Conservation (phyloP, 2,113 vertebrate genomes). For the Muscicapa adusta region DNA sequence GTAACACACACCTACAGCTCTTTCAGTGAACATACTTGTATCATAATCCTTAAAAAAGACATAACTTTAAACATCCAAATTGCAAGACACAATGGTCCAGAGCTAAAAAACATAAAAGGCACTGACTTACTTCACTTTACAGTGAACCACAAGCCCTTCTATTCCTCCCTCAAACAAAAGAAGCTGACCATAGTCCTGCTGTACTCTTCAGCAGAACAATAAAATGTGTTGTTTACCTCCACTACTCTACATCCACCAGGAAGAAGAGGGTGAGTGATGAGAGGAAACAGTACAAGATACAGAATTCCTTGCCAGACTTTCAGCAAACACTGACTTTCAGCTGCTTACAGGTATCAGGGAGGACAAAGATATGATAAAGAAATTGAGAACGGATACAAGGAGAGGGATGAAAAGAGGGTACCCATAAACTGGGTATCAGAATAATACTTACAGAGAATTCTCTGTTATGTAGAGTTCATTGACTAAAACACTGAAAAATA, state of each 20-base stretch:
- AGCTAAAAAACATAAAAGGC: not conserved
- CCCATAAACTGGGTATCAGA: not conserved
- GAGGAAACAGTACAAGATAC: not conserved
- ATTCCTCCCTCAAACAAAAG: not conserved
- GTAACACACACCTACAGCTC: not conserved
- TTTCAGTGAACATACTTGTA: not conserved
- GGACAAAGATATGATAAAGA: not conserved
- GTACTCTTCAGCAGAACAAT: not conserved
- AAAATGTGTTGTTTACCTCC: not conserved
- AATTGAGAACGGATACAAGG: not conserved
- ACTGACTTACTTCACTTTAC: not conserved
- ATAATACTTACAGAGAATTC: not conserved
- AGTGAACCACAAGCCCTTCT: not conserved
- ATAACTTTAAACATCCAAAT: not conserved
- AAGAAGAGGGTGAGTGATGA: not conserved
- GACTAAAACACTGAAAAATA: not conserved
- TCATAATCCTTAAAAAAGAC: not conserved
- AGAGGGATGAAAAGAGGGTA: accelerated
- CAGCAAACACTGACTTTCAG: not conserved
- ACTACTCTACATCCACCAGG: not conserved
- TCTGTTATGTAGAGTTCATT: not conserved
- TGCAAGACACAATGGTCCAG: not conserved
- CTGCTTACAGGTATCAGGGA: not conserved
- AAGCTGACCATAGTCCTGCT: not conserved
- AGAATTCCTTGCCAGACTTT: not conserved